phyloP scores from a whole-genome alignment of 2,888 invertebrate genomes.

The Philaethria dido region DNA sequence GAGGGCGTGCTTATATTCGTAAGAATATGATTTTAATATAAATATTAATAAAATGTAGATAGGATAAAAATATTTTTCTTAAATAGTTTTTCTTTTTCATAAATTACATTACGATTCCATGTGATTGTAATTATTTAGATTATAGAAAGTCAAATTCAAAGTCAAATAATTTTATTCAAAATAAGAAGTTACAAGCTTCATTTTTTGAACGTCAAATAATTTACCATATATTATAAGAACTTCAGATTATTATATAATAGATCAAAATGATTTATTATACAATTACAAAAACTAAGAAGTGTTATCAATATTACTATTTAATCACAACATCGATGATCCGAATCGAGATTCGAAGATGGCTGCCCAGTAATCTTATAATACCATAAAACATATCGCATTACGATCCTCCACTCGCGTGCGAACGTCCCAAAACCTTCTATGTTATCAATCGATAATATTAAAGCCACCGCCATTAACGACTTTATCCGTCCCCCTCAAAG shows the following conservation, averaged over 20 bases:
- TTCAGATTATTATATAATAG: neutral
- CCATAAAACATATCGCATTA: conserved; percentile 68
- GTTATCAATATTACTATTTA: neutral
- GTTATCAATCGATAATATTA: conserved; percentile 70
- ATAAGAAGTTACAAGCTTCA: no score
- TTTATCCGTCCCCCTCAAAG: conserved; percentile 61
- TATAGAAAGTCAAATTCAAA: no score
- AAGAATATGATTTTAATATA: neutral
- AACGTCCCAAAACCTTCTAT: conserved; percentile 66
- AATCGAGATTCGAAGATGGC: conserved; percentile 44
- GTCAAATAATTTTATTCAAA: no score
- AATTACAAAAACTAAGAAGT: neutral
- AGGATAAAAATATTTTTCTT: neutral
- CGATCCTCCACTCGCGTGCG: conserved; percentile 72
- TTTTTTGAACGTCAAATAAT: no score
- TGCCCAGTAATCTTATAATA: conserved; percentile 65
- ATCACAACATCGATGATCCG: neutral
- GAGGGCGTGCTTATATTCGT: neutral
- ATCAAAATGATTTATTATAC: neutral
- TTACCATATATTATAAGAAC: neutral
- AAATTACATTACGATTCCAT: no score
- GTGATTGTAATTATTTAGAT: no score
- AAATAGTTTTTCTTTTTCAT: no score
- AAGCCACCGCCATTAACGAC: conserved; percentile 66
- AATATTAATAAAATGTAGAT: neutral